A percentile compares a stretch with the other conserved stretches of the same genome.
Evolutionary conservation across 2,797 vertebrate species (phyloP).

Genomic region (Oophaga sylvatica): DNA sequence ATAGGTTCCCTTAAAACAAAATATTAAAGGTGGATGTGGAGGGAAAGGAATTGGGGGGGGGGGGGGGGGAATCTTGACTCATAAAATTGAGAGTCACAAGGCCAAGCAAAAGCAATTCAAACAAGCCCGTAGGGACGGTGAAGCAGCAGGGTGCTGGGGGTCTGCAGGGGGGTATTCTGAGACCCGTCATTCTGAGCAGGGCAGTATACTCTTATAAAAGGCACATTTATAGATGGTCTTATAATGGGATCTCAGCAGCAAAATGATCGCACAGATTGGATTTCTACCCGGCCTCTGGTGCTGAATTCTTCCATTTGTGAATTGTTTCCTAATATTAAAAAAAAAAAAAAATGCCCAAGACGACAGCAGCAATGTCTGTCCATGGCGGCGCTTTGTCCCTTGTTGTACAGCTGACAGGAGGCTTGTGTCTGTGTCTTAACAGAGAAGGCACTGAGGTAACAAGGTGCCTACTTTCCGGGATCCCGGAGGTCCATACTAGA

Average conservation of each 20-base stretch:
- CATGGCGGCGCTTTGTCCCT: slow-evolving; percentile 70
- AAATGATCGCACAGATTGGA: slow-evolving; percentile 73
- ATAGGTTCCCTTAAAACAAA: background rate
- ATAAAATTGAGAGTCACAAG: background rate
- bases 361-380: slow-evolving; percentile 73
- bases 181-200: slow-evolving; percentile 76
- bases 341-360: slow-evolving; percentile 72
- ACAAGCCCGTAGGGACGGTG: background rate
- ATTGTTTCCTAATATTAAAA: slow-evolving; percentile 67
- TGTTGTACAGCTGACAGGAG: slow-evolving; percentile 77
- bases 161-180: background rate
- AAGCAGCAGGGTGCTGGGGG: background rate
- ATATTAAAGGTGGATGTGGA: background rate
- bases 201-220: slow-evolving; percentile 68
- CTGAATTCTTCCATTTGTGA: slow-evolving; percentile 69
- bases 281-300: slow-evolving; percentile 72
- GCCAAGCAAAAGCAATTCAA: no score
- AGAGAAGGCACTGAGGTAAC: slow-evolving; percentile 73
- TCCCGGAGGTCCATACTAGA: slow-evolving; percentile 96
- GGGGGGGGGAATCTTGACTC: background rate
- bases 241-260: slow-evolving; percentile 78
- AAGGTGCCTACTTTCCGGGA: slow-evolving; percentile 78
- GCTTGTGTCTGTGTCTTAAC: slow-evolving; percentile 74
- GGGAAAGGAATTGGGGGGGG: background rate
- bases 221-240: slow-evolving; percentile 74